Evolutionary conservation across 2,113 vertebrate species (phyloP).

Genomic region (Sitta europaea): DNA sequence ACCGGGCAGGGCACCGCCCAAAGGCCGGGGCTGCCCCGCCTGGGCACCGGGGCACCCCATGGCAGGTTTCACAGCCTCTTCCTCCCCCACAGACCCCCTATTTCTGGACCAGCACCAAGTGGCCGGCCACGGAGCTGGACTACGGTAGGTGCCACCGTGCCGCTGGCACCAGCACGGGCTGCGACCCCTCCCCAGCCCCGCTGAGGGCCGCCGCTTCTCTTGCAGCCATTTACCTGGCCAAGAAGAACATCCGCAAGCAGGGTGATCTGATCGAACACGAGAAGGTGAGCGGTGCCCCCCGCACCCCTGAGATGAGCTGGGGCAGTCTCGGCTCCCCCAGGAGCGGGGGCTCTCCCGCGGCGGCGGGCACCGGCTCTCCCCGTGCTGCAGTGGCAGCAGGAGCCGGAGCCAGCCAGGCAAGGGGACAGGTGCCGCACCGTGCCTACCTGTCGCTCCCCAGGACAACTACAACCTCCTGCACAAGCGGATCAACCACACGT

Average conservation of each 20-base stretch:
- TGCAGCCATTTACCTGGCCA: constrained; percentile 89
- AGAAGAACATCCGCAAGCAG: constrained; percentile 92
- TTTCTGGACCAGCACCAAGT: constrained; percentile 89
- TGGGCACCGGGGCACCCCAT: accelerated
- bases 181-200: background rate
- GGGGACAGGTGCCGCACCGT: accelerated
- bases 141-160: constrained; percentile 78
- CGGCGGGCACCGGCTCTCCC: background rate
- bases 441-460: constrained; percentile 42
- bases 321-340: background rate
- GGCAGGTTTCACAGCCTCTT: background rate
- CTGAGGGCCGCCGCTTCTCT: background rate
- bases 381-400: accelerated
- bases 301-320: accelerated
- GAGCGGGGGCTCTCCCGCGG: accelerated
- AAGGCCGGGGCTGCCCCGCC: accelerated
- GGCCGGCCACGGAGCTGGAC: constrained; percentile 89
- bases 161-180: accelerated
- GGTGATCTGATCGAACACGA: constrained; percentile 87
- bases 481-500: constrained; percentile 89
- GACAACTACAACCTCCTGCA: constrained; percentile 86
- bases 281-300: constrained; percentile 75
- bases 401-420: accelerated
- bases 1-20: accelerated
- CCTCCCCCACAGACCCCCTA: constrained; percentile 80